phyloP scores from a whole-genome alignment of 2,888 invertebrate species.

The Eupsilia transversa region DNA sequence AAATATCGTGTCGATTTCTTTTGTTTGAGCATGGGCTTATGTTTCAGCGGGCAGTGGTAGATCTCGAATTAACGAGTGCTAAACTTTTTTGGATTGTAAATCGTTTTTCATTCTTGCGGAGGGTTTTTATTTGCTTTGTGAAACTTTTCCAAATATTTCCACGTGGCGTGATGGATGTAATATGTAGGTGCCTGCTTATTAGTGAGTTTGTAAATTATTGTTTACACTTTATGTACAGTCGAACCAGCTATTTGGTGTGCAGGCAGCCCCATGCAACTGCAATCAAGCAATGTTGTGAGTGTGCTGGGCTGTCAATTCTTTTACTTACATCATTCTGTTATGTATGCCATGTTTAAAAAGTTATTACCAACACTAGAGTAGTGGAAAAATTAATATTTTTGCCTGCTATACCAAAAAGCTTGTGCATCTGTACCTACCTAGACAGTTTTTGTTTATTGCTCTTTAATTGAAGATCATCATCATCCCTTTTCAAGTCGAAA shows the following conservation, averaged over 20 bases:
- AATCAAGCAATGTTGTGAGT: too few species aligned
- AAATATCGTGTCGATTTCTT: conserved; percentile 84
- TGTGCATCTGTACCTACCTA: not conserved
- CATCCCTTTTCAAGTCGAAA: not conserved
- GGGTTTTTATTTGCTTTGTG: conserved; percentile 24
- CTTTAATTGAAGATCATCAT: not conserved
- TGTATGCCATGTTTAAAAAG: not conserved
- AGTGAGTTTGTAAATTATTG: not conserved
- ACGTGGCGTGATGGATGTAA: conserved; percentile 7
- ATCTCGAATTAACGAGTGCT: conserved; percentile 57
- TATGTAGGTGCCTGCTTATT: not conserved
- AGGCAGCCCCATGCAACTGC: not conserved
- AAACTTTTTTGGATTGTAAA: conserved; percentile 53
- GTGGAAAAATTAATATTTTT: not conserved
- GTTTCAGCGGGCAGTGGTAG: conserved; percentile 56
- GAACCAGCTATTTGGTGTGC: not conserved
- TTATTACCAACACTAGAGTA: not conserved
- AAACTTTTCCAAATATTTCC: conserved; percentile 13
- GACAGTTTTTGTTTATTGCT: not conserved
- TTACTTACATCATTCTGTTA: not conserved
- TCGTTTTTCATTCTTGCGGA: conserved; percentile 45
- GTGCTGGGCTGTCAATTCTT: not conserved
- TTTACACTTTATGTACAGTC: not conserved
- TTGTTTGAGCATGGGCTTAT: conserved; percentile 77
- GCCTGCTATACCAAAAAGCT: not conserved